A percentile compares a stretch with the other conserved stretches of the same genome.
These are phyloP conservation scores for Tetanocera ferruginea DNA, from an alignment of 2,888 invertebrate genomes.

Conservation along the genomic window DNA sequence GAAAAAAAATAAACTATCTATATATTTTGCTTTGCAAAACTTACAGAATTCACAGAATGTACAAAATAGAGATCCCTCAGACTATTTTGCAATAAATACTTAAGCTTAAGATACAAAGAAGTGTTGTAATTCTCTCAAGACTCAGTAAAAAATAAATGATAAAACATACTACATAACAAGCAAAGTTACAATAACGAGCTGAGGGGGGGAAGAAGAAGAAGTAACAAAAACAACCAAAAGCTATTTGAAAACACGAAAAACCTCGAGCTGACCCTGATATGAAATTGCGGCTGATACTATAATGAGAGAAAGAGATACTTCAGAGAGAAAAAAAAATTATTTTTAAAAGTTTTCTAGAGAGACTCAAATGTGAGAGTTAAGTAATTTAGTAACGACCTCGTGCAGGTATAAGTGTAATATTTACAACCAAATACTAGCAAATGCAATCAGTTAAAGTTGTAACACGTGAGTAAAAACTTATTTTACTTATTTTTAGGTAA, in stretches of 20 bases:
- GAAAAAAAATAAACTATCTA: no score
- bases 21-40: no score
- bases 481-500: not conserved
- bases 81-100: constrained; percentile 24
- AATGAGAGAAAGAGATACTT: constrained; percentile 52
- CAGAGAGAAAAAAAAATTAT: constrained; percentile 31
- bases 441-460: constrained; percentile 11
- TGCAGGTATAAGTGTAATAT: not conserved
- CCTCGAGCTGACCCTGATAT: constrained; percentile 69
- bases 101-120: constrained; percentile 2
- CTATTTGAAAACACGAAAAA: constrained; percentile 53
- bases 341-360: constrained; percentile 6
- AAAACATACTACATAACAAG: not conserved
- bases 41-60: not conserved
- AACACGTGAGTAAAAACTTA: not conserved
- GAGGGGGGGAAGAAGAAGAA: not conserved
- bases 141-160: constrained; percentile 6
- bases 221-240: constrained; percentile 44
- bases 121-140: constrained; percentile 25
- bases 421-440: constrained; percentile 47
- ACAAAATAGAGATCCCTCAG: not conserved
- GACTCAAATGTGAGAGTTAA: constrained; percentile 43
- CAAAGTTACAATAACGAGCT: not conserved
- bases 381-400: constrained; percentile 3
- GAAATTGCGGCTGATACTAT: constrained; percentile 42